These are phyloP conservation scores for Trachops cirrhosus DNA, from an alignment of 2,797 vertebrate genomes.

Conservation along the genomic window DNA sequence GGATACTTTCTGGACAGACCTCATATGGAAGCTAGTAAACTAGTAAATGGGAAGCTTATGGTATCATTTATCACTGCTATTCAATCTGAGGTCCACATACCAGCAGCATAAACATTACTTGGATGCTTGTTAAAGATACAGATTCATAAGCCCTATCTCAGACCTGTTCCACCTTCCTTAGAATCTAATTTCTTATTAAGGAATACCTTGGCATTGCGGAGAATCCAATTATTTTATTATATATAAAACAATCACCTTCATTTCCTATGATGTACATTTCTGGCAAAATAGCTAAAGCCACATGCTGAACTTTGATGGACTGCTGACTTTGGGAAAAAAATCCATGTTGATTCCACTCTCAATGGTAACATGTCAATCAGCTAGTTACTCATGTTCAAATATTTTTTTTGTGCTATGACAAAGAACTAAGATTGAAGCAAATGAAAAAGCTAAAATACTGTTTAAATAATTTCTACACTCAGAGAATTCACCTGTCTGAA, in stretches of 20 bases:
- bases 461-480: conserved; percentile 4
- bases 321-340: not conserved
- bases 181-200: not conserved
- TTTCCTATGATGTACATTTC: not conserved
- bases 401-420: not conserved
- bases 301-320: not conserved
- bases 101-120: not conserved
- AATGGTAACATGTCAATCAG: not conserved
- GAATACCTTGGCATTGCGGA: not conserved
- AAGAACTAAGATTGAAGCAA: not conserved
- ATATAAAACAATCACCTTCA: conserved; percentile 14
- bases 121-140: not conserved
- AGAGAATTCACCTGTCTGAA: not conserved
- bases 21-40: not conserved
- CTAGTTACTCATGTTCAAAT: not conserved
- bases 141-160: not conserved
- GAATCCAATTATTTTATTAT: not conserved
- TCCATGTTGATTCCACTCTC: not conserved
- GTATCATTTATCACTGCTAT: not conserved
- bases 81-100: not conserved
- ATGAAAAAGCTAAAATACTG: not conserved
- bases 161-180: not conserved
- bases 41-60: not conserved
- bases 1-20: not conserved
- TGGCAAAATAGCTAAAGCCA: not conserved